A percentile compares a stretch with the other conserved stretches of the same genome.
These are phyloP conservation scores for Lapara coniferarum DNA, from an alignment of 2,888 invertebrate species.

Conservation along the genomic window DNA sequence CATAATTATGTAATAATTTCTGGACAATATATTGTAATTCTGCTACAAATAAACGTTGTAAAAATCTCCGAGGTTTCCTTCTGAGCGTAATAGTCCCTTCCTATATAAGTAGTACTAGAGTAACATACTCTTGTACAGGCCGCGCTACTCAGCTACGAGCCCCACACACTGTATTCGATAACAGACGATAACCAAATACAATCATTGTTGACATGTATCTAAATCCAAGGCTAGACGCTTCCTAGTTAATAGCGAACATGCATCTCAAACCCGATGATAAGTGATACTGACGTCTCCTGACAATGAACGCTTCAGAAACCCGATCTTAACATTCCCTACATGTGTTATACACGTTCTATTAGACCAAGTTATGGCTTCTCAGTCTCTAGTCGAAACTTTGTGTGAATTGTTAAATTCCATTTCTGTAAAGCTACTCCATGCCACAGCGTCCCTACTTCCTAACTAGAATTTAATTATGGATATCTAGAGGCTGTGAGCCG, in stretches of 20 bases:
- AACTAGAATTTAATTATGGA: constrained; percentile 81
- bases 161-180: not conserved
- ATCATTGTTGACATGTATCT: not conserved
- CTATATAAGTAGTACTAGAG: no score
- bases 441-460: constrained; percentile 66
- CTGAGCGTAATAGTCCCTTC: no score
- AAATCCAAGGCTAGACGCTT: no score
- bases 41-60: no score
- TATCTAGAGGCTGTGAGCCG: constrained; percentile 61
- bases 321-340: constrained; percentile 38
- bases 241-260: no score
- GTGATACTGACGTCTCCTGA: constrained; percentile 29
- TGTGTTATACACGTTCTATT: constrained; percentile 58
- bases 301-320: constrained; percentile 45
- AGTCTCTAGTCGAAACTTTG: constrained; percentile 67
- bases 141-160: not conserved
- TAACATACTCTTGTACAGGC: no score
- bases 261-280: not conserved
- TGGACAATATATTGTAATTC: no score
- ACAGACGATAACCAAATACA: not conserved
- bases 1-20: no score
- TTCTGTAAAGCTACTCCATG: constrained; percentile 67
- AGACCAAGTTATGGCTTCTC: constrained; percentile 63
- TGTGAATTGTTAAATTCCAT: constrained; percentile 81
- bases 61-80: no score